Evolutionary conservation across 2,113 vertebrate genomes (phyloP).

Genomic region (Phyllostomus discolor): DNA sequence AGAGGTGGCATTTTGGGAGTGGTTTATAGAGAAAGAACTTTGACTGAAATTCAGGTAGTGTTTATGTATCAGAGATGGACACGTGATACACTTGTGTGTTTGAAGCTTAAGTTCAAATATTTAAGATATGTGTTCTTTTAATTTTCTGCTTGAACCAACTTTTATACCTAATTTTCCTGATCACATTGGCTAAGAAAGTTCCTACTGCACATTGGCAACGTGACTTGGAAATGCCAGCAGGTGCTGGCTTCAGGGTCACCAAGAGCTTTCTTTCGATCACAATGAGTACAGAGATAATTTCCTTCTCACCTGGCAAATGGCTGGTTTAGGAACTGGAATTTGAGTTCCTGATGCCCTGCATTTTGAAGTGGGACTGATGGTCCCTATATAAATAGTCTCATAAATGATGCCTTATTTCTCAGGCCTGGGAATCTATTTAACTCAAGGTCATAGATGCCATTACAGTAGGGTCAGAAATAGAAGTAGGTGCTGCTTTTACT

Average conservation of each 20-base stretch:
- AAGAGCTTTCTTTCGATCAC: not conserved
- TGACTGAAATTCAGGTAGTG: not conserved
- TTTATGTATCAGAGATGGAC: not conserved
- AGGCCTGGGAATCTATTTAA: not conserved
- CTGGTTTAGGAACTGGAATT: not conserved
- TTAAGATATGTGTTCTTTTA: not conserved
- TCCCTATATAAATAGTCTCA: not conserved
- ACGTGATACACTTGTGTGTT: not conserved
- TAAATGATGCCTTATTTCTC: not conserved
- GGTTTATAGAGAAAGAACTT: slow-evolving; percentile 12
- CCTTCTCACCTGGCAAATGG: not conserved
- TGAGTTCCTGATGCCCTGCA: not conserved
- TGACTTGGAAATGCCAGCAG: not conserved
- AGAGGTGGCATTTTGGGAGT: not conserved
- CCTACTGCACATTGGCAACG: not conserved
- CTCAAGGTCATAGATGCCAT: not conserved
- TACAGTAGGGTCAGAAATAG: not conserved
- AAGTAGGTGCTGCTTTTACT: not conserved
- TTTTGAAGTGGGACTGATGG: not conserved
- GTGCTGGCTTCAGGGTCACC: not conserved
- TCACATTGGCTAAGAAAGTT: not conserved
- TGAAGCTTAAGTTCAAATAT: slow-evolving; percentile 29
- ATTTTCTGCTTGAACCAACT: not conserved
- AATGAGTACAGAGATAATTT: not conserved
- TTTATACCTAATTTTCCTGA: not conserved